phyloP scores from a whole-genome alignment of 2,797 vertebrate species.

The Diglossa cyanea region DNA sequence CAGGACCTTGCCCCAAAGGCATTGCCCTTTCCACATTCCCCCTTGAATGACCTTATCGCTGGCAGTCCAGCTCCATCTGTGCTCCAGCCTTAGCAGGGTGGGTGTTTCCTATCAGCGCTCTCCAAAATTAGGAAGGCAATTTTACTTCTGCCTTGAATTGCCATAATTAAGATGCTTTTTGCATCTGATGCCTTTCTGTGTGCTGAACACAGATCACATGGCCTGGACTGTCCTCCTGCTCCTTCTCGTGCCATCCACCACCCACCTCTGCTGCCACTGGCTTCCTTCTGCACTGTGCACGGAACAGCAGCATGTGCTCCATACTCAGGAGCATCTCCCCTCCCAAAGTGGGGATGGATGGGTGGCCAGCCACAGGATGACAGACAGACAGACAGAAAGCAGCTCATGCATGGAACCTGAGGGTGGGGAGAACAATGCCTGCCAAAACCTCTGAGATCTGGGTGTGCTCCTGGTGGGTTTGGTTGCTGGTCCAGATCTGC shows the following conservation, averaged over 20 bases:
- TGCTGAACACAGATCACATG: background rate
- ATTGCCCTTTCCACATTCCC: background rate
- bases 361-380: background rate
- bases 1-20: background rate
- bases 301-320: background rate
- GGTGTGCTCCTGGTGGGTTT: background rate
- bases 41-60: background rate
- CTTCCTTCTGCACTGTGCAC: background rate
- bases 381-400: background rate
- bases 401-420: background rate
- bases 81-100: background rate
- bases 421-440: background rate
- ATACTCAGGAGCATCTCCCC: background rate
- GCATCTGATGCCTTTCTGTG: background rate
- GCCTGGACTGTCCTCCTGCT: background rate
- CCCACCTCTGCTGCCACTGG: background rate
- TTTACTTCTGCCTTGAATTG: constrained; percentile 13
- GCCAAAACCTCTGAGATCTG: background rate
- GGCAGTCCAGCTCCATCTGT: background rate
- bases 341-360: background rate
- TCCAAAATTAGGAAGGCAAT: constrained; percentile 4
- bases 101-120: background rate
- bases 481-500: background rate
- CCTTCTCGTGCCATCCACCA: background rate
- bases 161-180: background rate